phyloP scores from a whole-genome alignment of 2,888 invertebrate genomes.

The Anthoptus insignis region DNA sequence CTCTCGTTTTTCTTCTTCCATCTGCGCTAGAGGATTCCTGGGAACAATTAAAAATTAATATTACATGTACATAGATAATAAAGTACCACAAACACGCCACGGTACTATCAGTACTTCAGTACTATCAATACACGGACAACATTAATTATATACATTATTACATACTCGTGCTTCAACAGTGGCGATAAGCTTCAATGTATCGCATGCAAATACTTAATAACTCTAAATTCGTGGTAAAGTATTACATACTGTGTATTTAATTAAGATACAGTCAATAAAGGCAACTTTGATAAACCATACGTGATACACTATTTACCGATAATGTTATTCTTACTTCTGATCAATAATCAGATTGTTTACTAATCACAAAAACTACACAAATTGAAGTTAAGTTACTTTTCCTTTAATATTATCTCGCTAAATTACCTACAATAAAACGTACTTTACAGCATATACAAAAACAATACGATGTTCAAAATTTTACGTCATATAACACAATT shows the following conservation, averaged over 20 bases:
- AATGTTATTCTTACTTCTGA: too few species aligned
- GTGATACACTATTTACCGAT: too few species aligned
- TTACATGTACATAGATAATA: slow-evolving; percentile 13
- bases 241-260: not conserved
- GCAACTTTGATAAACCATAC: not conserved
- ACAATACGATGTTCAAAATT: too few species aligned
- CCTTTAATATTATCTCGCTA: too few species aligned
- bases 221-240: not conserved
- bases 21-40: slow-evolving; percentile 99
- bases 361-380: too few species aligned
- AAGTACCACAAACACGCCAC: slow-evolving; percentile 12
- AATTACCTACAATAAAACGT: too few species aligned
- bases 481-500: too few species aligned
- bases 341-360: too few species aligned
- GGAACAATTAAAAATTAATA: slow-evolving; percentile 60
- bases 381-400: too few species aligned
- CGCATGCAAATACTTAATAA: slow-evolving; percentile 2
- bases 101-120: not conserved
- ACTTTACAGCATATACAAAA: too few species aligned
- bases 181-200: slow-evolving; percentile 5
- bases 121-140: slow-evolving; percentile 1
- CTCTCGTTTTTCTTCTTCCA: slow-evolving; percentile 99
- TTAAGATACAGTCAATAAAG: not conserved
- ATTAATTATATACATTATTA: too few species aligned
- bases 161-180: slow-evolving; percentile 12